Evolutionary conservation across 2,797 vertebrate species (phyloP).

Genomic region (Crenichthys baileyi): DNA sequence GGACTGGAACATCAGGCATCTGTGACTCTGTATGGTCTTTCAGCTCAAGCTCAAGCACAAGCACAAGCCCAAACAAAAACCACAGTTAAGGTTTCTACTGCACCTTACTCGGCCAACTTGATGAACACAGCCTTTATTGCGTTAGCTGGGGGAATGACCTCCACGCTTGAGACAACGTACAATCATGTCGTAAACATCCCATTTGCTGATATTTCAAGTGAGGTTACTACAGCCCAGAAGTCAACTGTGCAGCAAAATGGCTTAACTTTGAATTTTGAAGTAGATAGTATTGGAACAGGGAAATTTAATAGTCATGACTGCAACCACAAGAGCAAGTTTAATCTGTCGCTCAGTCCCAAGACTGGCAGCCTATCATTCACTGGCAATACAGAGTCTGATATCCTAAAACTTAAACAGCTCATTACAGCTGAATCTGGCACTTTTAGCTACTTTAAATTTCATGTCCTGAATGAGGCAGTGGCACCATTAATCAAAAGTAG

Average conservation of each 20-base stretch:
- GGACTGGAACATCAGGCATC: conserved; percentile 84
- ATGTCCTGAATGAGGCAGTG: conserved; percentile 82
- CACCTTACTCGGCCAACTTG: conserved; percentile 81
- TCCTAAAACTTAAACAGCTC: conserved; percentile 85
- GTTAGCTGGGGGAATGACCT: conserved; percentile 81
- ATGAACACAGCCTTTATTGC: conserved; percentile 81
- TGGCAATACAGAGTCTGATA: conserved; percentile 80
- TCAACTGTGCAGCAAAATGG: conserved; percentile 75
- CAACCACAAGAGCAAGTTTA: conserved; percentile 76
- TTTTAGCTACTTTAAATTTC: conserved; percentile 76
- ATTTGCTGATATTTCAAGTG: conserved; percentile 75
- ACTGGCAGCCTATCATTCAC: conserved; percentile 73
- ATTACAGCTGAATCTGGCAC: conserved; percentile 77
- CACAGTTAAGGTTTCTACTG: conserved; percentile 74
- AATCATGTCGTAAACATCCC: conserved; percentile 83
- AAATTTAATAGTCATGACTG: conserved; percentile 82
- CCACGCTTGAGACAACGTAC: conserved; percentile 83
- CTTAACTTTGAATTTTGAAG: conserved; percentile 69
- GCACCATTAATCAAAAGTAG: conserved; percentile 85
- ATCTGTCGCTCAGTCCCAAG: conserved; percentile 75
- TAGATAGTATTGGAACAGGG: conserved; percentile 78
- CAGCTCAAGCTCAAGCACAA: conserved; percentile 77
- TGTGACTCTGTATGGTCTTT: conserved; percentile 78
- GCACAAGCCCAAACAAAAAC: conserved; percentile 81
- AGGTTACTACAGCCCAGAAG: conserved; percentile 79